phyloP scores from a whole-genome alignment of 1,140 invertebrate genomes.

The Brachionus sp. region DNA sequence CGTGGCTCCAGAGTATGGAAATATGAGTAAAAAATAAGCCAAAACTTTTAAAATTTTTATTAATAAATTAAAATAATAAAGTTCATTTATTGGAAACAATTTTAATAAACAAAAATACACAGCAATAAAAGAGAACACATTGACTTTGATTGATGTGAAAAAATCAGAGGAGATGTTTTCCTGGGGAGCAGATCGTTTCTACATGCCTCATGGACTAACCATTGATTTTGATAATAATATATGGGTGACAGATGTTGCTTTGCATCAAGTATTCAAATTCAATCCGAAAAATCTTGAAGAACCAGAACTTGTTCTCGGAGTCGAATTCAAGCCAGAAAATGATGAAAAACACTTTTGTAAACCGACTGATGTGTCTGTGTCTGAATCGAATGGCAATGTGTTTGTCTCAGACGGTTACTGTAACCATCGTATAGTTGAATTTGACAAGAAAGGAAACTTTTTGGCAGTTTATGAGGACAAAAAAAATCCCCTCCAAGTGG shows the following conservation, averaged over 20 bases:
- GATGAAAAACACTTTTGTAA: constrained; percentile 75
- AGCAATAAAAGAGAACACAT: constrained; percentile 74
- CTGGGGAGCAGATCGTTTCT: constrained; percentile 80
- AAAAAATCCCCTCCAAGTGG: constrained; percentile 1
- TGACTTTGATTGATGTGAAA: constrained; percentile 72
- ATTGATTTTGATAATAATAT: constrained; percentile 79
- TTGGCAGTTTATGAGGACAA: constrained; percentile 54
- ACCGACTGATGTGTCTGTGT: constrained; percentile 83
- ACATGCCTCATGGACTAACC: constrained; percentile 87
- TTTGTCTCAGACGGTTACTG: constrained; percentile 92
- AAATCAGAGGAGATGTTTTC: constrained; percentile 70
- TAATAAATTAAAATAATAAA: neutral
- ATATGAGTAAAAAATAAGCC: constrained; percentile 1
- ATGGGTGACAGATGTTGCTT: constrained; percentile 89
- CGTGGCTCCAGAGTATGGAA: constrained; percentile 15
- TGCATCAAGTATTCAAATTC: constrained; percentile 75
- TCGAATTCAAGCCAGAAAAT: constrained; percentile 73
- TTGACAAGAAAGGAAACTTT: constrained; percentile 71
- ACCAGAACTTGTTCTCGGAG: constrained; percentile 73
- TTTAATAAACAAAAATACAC: constrained; percentile 57
- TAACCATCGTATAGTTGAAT: constrained; percentile 80
- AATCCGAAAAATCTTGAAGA: constrained; percentile 68
- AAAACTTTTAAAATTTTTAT: neutral
- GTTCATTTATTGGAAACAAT: constrained; percentile 17
- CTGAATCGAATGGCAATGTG: constrained; percentile 72